Evolutionary conservation across 2,888 invertebrate species (phyloP), one percentile per base, ranked within the genome.

Genomic region (Ormyrus thymus): DNA sequence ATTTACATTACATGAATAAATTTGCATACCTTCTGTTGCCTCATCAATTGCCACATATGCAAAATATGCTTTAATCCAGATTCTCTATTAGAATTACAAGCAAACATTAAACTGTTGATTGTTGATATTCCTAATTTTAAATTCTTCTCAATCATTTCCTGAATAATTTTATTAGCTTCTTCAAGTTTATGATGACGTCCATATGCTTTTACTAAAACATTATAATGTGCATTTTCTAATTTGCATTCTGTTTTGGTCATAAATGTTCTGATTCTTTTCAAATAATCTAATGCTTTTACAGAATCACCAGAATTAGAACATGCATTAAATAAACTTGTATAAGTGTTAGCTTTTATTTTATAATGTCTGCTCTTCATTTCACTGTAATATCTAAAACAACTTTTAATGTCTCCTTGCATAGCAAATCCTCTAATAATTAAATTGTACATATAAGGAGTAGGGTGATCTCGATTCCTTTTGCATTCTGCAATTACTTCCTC

Each of bases 121-220:
- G 96, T 96, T 66, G 94, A 93, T 0, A 92, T 91, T 84, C 92
- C 92, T 43, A 95, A 90, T 78, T 91, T 88, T 13, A 95, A 90
- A 71, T 92, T 90, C 78, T 93, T 94, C 61, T 93, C 91, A 2
- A 92, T 86, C 95, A 97, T 96, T 91, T 97, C 96, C 91, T 98
- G 97, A 1, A 95, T 95, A 76, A 98, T 89, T 86, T 92, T 88
- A 89, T 97, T 97, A 0, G 97, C 96, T 55, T 93, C 94, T 77
- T 92, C 86, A 15, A 97, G 87, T 88, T 97, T 95, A 0, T 95
- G 95, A 90, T 95, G 95, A 79, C 95, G 92, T 0, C 97, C 97
- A 91, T 96, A 98, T 1, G 97, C 96, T 91, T 97, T 97, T 51
- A 98, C 96, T 95, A 98, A 95, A 4, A 95, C 93, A 91, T 97